Base-by-base conservation (phyloP, 2,888 invertebrate genomes). In the Achlya flavicornis region DNA sequence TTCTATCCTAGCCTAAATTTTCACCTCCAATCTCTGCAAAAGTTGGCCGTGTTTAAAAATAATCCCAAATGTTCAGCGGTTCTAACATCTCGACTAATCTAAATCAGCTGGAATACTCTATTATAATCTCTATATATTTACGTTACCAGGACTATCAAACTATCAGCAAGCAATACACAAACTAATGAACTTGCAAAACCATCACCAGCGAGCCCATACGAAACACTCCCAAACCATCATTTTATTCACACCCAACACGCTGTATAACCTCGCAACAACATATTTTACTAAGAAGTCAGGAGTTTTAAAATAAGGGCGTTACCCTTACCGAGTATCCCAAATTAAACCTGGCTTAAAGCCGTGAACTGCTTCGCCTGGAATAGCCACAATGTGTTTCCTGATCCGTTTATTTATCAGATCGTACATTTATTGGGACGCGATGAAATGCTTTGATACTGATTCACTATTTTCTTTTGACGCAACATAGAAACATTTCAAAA, bases 301-400 rank as follows among this genome's bases (percentile, higher is more conserved):
- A 74, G 73, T 75, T 76, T 67, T 66, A 74, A 77, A 80, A 79
- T 69, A 84, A 81, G 84, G 84, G 82, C 86, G 80, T 86, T 87
- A 84, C 80, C 80, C 84, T 76, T 74, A 69, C 48, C 61, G 61
- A 63, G 70, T 65, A 63, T 77, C 80, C 72, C 67, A 79, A 85
- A 78, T 83, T 83, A 84, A 77, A 72, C 72, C 66, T 60, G 65
- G 73, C 67, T 64, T 63, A 63, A 66, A 70, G 68, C 70, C 8
- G 53, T 19, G 53, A 53, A 48, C 48, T 10, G 65, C n/a, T 66
- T 61, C 57, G 69, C 71, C 69, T 73, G 71, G 77, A 81, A 84
- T 81, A 83, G 77, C 53, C 77, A 63, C 75, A 73, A 71, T 76
- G 57, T 63, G 75, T 78, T 86, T 82, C 83, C 82, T 78, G 74